phyloP scores from a whole-genome alignment of 2,797 vertebrate species.

The Emydoidea blandingii region DNA sequence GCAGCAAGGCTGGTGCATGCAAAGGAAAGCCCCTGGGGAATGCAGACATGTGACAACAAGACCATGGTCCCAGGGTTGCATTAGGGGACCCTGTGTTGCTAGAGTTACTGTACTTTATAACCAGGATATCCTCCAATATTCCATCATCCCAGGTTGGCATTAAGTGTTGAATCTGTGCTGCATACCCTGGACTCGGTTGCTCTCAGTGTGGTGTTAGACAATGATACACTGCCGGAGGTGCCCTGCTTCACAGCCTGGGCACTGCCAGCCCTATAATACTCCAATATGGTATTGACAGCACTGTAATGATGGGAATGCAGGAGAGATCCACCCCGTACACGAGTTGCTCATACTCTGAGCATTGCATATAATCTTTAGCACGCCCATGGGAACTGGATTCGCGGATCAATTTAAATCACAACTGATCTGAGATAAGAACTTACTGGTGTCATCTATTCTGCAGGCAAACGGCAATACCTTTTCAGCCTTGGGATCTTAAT shows the following conservation, averaged over 20 bases:
- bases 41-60: background rate
- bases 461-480: background rate
- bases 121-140: background rate
- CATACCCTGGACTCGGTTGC: background rate
- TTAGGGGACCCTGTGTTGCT: background rate
- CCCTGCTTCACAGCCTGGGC: background rate
- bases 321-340: background rate
- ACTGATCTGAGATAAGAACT: background rate
- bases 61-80: background rate
- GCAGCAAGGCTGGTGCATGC: background rate
- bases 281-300: rapidly evolving
- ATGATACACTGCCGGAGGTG: background rate
- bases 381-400: background rate
- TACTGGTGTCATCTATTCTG: background rate
- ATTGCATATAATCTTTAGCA: background rate
- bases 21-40: background rate
- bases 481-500: background rate
- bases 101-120: background rate
- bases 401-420: conserved; percentile 21
- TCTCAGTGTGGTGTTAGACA: rapidly evolving
- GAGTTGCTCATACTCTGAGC: rapidly evolving
- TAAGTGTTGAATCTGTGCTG: background rate
- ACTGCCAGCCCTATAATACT: rapidly evolving
- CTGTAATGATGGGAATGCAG: background rate
- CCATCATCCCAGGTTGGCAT: background rate